Evolutionary conservation across 2,113 vertebrate species (phyloP).

Genomic region (Clupea harengus): DNA sequence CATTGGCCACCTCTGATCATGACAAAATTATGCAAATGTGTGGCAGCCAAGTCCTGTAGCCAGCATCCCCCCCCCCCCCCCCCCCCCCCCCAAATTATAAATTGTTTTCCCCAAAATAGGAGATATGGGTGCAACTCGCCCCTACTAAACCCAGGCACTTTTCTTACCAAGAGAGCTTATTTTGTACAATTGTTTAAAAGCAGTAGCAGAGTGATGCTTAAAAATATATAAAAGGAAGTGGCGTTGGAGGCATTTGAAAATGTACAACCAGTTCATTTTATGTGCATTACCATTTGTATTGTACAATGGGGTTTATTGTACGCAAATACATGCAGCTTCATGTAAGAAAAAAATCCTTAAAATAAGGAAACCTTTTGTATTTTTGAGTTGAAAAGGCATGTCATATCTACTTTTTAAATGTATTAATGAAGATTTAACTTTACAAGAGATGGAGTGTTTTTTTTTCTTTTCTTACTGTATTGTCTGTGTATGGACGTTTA

Average conservation of each 20-base stretch:
- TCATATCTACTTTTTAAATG: conserved; percentile 98
- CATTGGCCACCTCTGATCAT: neutral
- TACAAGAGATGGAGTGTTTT: conserved; percentile 89
- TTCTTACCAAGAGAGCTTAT: conserved; percentile 83
- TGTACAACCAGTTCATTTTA: conserved; percentile 90
- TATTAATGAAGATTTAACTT: conserved; percentile 99
- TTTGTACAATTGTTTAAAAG: conserved; percentile 80
- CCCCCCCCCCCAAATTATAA: neutral
- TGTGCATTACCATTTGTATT: conserved; percentile 97
- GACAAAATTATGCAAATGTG: neutral
- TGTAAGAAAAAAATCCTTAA: conserved; percentile 90
- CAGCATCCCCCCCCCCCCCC: neutral
- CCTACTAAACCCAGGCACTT: conserved; percentile 70
- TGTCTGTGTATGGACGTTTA: conserved; percentile 90
- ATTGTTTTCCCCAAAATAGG: neutral
- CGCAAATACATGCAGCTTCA: conserved; percentile 92
- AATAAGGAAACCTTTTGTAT: conserved; percentile 96
- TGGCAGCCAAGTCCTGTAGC: neutral
- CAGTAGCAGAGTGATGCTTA: conserved; percentile 75
- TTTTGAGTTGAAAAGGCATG: conserved; percentile 98
- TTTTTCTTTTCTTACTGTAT: conserved; percentile 86
- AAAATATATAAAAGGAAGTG: conserved; percentile 49
- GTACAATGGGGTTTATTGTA: conserved; percentile 89
- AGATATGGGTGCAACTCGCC: conserved; percentile 18
- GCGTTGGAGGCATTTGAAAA: conserved; percentile 81